A percentile compares a stretch with the other conserved stretches of the same genome.
Conservation (phyloP, 92 coral and sea anemone species). For the Bergia puertoricense region DNA sequence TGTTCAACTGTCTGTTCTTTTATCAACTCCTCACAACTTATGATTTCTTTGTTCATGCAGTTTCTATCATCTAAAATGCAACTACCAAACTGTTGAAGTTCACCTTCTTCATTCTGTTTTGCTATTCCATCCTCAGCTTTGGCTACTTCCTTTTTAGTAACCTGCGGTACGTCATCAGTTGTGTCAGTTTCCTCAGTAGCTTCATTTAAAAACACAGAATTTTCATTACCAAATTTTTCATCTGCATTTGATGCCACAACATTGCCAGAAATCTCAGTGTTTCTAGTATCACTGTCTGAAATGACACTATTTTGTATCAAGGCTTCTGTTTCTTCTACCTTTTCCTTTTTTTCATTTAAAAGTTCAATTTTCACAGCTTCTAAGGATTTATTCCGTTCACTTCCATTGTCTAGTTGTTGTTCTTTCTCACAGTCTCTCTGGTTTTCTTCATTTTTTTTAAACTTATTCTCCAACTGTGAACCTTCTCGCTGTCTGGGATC, state of each 20-base stretch:
- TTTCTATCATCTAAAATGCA: conserved; percentile 5
- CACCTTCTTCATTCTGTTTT: neutral
- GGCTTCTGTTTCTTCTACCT: neutral
- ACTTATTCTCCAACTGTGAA: neutral
- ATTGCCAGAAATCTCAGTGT: neutral
- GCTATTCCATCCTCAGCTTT: neutral
- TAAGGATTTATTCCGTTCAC: neutral
- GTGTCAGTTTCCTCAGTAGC: neutral
- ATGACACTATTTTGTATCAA: neutral
- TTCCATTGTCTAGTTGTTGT: neutral
- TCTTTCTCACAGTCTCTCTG: neutral
- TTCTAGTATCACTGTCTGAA: neutral
- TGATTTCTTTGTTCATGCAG: neutral
- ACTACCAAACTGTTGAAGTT: conserved; percentile 8
- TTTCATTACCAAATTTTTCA: neutral
- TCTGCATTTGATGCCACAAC: conserved; percentile 21
- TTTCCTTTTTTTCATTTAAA: neutral
- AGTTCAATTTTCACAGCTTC: neutral
- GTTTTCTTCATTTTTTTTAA: neutral
- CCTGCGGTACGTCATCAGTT: neutral
- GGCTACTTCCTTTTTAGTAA: neutral
- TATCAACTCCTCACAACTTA: neutral
- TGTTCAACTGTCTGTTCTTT: neutral
- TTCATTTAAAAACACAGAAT: neutral
- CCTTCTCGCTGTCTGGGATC: neutral